phyloP scores from a whole-genome alignment of 2,888 invertebrate species.

The Nowickia ferox region DNA sequence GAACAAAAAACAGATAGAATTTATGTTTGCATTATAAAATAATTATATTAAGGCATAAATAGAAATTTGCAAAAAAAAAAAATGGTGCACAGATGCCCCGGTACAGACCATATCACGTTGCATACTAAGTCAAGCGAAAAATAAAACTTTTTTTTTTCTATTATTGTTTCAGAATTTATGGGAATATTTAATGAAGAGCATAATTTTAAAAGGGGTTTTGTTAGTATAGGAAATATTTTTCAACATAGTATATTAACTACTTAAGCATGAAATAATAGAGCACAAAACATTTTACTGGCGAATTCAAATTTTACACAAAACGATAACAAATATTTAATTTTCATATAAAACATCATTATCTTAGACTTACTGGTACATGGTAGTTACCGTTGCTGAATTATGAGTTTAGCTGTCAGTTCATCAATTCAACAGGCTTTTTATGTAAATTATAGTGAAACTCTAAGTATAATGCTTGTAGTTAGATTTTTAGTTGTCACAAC shows the following conservation, averaged over 20 bases:
- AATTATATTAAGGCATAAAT: conserved; percentile 57
- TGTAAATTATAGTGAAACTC: neutral
- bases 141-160: conserved; percentile 51
- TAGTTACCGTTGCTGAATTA: too few relatives aligned
- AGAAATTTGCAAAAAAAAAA: conserved; percentile 35
- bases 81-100: conserved; percentile 32
- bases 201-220: conserved; percentile 59
- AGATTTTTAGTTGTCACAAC: neutral
- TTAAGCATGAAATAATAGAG: conserved; percentile 56
- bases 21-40: conserved; percentile 61
- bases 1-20: conserved; percentile 31
- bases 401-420: too few relatives aligned
- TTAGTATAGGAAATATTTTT: conserved; percentile 33
- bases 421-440: neutral
- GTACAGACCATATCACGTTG: conserved; percentile 50
- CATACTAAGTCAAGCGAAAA: conserved; percentile 69
- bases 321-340: neutral
- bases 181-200: conserved; percentile 71
- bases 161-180: conserved; percentile 50
- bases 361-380: too few relatives aligned
- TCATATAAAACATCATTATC: neutral
- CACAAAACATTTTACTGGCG: neutral
- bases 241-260: conserved; percentile 27
- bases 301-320: neutral
- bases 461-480: neutral